Evolutionary conservation across 92 coral and sea anemone species (phyloP), one percentile per base, ranked within the genome.

Genomic region (Paramuricea clavata): DNA sequence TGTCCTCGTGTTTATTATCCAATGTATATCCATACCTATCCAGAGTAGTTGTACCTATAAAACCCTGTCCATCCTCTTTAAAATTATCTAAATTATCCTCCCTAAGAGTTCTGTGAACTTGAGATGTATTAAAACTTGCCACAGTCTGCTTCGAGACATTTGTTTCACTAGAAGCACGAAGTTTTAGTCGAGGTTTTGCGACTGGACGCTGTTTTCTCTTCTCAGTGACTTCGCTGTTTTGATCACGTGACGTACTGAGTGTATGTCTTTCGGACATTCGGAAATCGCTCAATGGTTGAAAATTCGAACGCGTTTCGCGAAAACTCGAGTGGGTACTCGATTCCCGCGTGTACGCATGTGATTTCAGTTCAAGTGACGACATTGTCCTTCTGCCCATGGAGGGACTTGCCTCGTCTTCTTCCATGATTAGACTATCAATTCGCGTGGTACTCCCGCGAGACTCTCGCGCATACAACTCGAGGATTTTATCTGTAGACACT

Each of bases 191-290:
- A 33, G 84, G 84, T 35, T 79, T 79, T 28, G 73, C 84, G 7
- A 79, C 84, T 9, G 84, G 84, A 1, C 73, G 72, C 6, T 30
- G 12, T 61, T 27, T 59, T 22, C 56, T 79, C 70, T 50, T 23
- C 31, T 52, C 83, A 17, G 69, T 3, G 39, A 65, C 16, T 28
- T 65, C 41, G 7, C 23, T 2, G 5, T 54, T 54, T 21, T 54
- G 62, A 19, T 54, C 62, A 21, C 62, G 7, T 19, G 62, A 54
- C 17, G 11, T 54, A n/a, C n/a, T n/a, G n/a, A n/a, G n/a, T 19
- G 84, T 79, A 32, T 27, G 60, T 15, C 84, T 19, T 36, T 79
- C 84, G n/a, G 84, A 79, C 84, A 79, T 79, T 10, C 84, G 70
- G 22, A 60, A 61, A 33, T 41, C 84, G 1, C 30, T n/a, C 73